Base-by-base conservation (phyloP, 2,888 invertebrate species). In the Hydrotaea cyrtoneurina region DNA sequence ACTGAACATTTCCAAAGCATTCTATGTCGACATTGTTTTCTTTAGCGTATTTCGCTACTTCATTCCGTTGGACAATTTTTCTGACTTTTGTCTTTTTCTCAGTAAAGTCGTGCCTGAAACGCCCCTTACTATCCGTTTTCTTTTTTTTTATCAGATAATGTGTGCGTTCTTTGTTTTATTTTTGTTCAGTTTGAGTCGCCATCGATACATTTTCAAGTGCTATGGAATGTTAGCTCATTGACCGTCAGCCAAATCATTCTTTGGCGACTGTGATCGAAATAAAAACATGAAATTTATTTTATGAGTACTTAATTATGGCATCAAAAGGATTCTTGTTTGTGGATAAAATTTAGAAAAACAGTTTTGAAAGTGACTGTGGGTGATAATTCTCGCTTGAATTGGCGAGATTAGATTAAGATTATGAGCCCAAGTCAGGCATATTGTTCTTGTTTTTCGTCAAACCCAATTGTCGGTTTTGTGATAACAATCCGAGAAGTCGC, bases 101-200 rank as follows among this genome's bases (percentile, higher is more conserved):
- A 75, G 82, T 83, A 80, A 82, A 90, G 89, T 90, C 90, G 90
- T 90, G 90, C 89, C 87, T 87, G 88, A 87, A 89, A 89, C 90
- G 90, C 90, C 90, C 89, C 89, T 89, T 90, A n/a, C 88, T 88
- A 89, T 89, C 88, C 89, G 89, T 80, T 89, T n/a, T n/a, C n/a
- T n/a, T n/a, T n/a, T n/a, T n/a, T n/a, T 88, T 88, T 89, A 90
- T 90, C 90, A 89, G 90, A 90, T 90, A 89, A 89, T 85, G 85
- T 85, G 82, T 83, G 80, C 82, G 64, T 82, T 85, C 75, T 80
- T 82, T 62, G 59, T 11, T 31, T 79, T 74, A 26, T 15, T 62
- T 71, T 31, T 5, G 3, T 4, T 50, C 7, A 4, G n/a, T 50
- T 50, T n/a, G 1, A n/a, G 50, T 13, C 39, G 2, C 39, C 39